phyloP scores from a whole-genome alignment of 2,888 invertebrate species.

The Lithodes maja region DNA sequence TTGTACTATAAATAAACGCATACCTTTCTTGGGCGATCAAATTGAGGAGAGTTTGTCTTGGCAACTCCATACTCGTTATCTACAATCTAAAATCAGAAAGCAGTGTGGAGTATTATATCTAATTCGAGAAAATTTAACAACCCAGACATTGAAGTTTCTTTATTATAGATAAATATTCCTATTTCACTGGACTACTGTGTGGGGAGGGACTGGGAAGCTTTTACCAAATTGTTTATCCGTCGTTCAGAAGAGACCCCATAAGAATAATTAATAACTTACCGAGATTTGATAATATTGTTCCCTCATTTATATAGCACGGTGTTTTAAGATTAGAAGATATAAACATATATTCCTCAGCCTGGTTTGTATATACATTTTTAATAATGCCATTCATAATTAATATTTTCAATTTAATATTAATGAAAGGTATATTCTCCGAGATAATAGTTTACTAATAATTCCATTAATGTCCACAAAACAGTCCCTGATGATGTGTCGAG shows the following conservation, averaged over 20 bases:
- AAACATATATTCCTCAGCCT: not conserved
- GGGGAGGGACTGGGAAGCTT: not conserved
- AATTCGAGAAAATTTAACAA: not conserved
- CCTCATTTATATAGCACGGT: not conserved
- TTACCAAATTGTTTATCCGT: not conserved
- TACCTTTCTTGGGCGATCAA: too few relatives aligned
- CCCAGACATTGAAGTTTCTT: not conserved
- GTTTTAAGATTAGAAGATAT: not conserved
- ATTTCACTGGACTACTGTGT: not conserved
- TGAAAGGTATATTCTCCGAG: not conserved
- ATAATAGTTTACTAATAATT: not conserved
- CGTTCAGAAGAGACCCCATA: not conserved
- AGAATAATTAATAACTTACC: not conserved
- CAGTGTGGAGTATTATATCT: constrained; percentile 1
- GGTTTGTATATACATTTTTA: not conserved
- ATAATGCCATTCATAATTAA: not conserved
- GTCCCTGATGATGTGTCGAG: not conserved
- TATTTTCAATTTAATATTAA: not conserved
- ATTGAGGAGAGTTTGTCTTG: too few relatives aligned
- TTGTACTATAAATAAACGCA: too few relatives aligned
- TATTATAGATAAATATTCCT: not conserved
- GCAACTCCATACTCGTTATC: too few relatives aligned
- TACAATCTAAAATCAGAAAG: not conserved
- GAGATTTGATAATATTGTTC: not conserved
- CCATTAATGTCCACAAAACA: not conserved